A percentile compares a stretch with the other conserved stretches of the same genome.
Conservation (phyloP, 2,797 vertebrate genomes). For the Chaunax sp. region DNA sequence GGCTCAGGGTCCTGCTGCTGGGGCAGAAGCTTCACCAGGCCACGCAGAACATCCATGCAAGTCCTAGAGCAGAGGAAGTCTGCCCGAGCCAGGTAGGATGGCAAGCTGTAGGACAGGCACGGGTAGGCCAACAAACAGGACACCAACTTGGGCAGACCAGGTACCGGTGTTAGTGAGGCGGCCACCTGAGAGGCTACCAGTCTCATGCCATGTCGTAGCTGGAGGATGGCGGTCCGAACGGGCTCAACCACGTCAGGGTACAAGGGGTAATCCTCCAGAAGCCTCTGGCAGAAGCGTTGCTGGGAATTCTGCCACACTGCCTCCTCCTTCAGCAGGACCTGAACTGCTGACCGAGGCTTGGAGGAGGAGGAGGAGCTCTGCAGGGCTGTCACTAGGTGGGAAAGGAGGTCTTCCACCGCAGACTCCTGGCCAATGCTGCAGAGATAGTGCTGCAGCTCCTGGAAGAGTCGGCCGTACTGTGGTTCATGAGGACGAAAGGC, state of each 20-base stretch:
- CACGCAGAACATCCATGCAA: slow-evolving; percentile 85
- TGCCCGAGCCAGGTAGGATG: slow-evolving; percentile 89
- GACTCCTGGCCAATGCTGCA: slow-evolving; percentile 88
- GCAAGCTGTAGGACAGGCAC: slow-evolving; percentile 78
- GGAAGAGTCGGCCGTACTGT: slow-evolving; percentile 88
- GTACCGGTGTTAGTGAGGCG: slow-evolving; percentile 63
- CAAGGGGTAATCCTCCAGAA: slow-evolving; percentile 88
- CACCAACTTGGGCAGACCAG: slow-evolving; percentile 79
- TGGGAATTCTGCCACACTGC: slow-evolving; percentile 94
- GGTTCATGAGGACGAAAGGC: slow-evolving; percentile 89
- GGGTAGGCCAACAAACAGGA: slow-evolving; percentile 89
- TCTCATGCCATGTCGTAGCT: slow-evolving; percentile 93
- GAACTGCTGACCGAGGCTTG: slow-evolving; percentile 81
- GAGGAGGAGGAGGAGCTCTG: slow-evolving; percentile 66
- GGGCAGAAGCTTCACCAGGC: slow-evolving; percentile 85
- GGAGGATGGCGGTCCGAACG: slow-evolving; percentile 88
- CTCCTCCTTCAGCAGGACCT: slow-evolving; percentile 91
- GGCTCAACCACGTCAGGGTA: slow-evolving; percentile 90
- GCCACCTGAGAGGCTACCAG: slow-evolving; percentile 89
- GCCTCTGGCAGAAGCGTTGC: slow-evolving; percentile 88
- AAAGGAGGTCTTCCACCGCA: slow-evolving; percentile 87
- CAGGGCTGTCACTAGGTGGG: slow-evolving; percentile 84
- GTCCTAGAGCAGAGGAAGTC: slow-evolving; percentile 90
- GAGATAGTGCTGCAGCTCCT: slow-evolving; percentile 93
- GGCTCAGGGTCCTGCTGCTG: slow-evolving; percentile 75